Evolutionary conservation across 2,797 vertebrate genomes (phyloP), one percentile per base, ranked within the genome.

Genomic region (Neosilurus mollespiculum): DNA sequence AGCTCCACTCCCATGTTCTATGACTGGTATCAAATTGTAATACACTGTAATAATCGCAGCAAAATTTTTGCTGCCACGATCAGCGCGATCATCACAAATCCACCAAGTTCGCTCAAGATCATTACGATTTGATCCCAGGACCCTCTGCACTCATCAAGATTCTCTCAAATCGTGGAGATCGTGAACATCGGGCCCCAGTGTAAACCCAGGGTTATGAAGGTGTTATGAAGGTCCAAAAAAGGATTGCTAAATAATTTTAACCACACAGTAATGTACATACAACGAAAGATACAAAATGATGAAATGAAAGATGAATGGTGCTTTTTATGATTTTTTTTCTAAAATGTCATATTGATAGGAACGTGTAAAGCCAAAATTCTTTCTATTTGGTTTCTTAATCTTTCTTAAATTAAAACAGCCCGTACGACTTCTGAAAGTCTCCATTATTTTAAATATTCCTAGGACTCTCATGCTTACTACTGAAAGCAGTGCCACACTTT

Each of bases 401-500:
- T 65, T 65, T 66, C 56, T 49, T 14, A 54, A 15, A 54, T 30
- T 62, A 54, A 64, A 66, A 20, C 65, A 78, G 34, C 10, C 61
- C 76, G 43, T 12, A 14, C 10, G 62, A 75, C 26, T 59, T 59
- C n/a, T 22, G 56, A 37, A 37, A 37, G 30, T 77, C 56, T 77
- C 72, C 72, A 12, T 56, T 58, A 37, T 66, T 66, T 11, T 53
- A 73, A 84, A 56, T 22, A 16, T 43, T 69, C 20, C 14, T 51
- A 30, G 30, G 24, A 12, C 61, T 69, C 78, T 76, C 59, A 14
- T 30, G 59, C 14, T 16, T 56, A 71, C 58, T 58, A 14, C 62
- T 78, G 59, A 77, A 26, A 43, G 62, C 61, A 65, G 77, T 26
- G 67, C 54, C 67, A 9, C 59, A 3, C 26, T 49, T 80, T 82